These are phyloP conservation scores for Macaria notata DNA, from an alignment of 2,888 invertebrate genomes.

Conservation along the genomic window DNA sequence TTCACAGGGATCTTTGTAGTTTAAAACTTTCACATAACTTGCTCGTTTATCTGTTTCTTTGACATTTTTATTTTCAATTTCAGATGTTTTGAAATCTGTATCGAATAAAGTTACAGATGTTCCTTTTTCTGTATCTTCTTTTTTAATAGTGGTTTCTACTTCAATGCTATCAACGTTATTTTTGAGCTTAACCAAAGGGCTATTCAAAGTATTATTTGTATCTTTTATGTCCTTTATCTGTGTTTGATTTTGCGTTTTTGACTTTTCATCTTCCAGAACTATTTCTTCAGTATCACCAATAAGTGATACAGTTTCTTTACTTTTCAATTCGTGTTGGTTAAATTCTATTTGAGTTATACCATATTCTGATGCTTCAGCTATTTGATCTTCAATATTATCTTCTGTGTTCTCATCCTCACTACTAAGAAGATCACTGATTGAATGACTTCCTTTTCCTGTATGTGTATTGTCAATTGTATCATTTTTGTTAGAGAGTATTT, in stretches of 20 bases:
- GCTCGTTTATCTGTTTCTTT: conserved; percentile 1
- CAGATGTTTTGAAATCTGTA: conserved; percentile 2
- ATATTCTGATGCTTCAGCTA: conserved; percentile 26
- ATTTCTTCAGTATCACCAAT: too few relatives aligned
- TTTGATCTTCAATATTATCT: conserved; percentile 24
- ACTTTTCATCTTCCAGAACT: neutral
- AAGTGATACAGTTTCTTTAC: conserved; percentile 13
- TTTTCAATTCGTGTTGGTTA: conserved; percentile 7
- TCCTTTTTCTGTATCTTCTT: neutral
- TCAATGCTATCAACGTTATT: too few relatives aligned
- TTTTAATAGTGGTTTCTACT: neutral
- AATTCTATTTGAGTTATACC: conserved; percentile 7
- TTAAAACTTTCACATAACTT: conserved; percentile 2
- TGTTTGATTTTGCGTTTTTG: neutral
- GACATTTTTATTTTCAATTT: neutral
- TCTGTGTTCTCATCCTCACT: conserved; percentile 2
- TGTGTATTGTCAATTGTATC: neutral
- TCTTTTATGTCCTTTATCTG: neutral
- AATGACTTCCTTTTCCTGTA: neutral
- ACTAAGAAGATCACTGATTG: conserved; percentile 7
- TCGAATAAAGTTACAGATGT: conserved; percentile 2
- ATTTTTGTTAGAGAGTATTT: neutral
- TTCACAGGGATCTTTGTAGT: conserved; percentile 22
- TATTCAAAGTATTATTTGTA: too few relatives aligned
- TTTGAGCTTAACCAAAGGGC: too few relatives aligned